phyloP scores from a whole-genome alignment of 2,888 invertebrate genomes.

The Xanthorhoe designata region DNA sequence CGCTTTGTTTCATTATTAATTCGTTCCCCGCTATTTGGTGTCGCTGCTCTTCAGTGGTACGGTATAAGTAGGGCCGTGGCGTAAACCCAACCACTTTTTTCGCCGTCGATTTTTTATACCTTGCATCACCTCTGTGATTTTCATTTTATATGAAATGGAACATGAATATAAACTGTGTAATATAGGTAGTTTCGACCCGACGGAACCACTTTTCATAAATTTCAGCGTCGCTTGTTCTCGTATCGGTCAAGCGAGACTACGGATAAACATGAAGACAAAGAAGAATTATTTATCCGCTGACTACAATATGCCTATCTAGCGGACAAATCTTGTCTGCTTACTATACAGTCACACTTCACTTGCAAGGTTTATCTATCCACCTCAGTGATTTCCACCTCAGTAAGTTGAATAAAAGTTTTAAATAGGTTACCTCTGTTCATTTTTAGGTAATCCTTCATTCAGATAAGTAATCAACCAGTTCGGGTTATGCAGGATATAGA shows the following conservation, averaged over 20 bases:
- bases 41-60: conserved; percentile 75
- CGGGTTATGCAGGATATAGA: too few species aligned
- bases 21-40: conserved; percentile 81
- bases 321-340: neutral
- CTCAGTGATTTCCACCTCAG: neutral
- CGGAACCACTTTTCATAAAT: conserved; percentile 26
- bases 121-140: conserved; percentile 33
- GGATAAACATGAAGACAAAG: conserved; percentile 53
- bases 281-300: conserved; percentile 50
- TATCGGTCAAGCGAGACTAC: conserved; percentile 29
- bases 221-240: conserved; percentile 65
- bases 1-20: conserved; percentile 79
- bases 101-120: conserved; percentile 51
- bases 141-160: conserved; percentile 33
- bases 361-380: neutral
- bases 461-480: too few species aligned
- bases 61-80: conserved; percentile 70
- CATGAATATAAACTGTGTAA: conserved; percentile 29
- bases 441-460: too few species aligned
- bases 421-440: neutral
- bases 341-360: neutral
- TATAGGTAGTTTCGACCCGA: conserved; percentile 12
- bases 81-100: conserved; percentile 66
- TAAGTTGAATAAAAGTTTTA: neutral
- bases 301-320: conserved; percentile 1